Conservation (phyloP, 1,140 invertebrate genomes). For the Dinothrombium tinctorium region DNA sequence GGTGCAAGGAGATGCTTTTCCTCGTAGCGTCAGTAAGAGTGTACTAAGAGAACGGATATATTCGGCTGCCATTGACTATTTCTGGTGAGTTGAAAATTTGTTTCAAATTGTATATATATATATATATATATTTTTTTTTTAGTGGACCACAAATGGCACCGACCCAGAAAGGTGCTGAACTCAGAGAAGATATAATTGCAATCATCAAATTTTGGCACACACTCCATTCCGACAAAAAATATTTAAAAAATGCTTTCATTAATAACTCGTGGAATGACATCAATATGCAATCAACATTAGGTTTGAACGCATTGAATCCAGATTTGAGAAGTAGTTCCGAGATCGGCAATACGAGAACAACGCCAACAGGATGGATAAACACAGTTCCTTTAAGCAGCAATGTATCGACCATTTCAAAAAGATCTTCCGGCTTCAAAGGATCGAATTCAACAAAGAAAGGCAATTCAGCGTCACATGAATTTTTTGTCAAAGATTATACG, state of each 20-base stretch:
- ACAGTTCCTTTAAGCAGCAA: conserved; percentile 46
- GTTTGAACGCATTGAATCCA: conserved; percentile 9
- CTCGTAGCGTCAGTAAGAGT: conserved; percentile 54
- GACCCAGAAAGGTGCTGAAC: conserved; percentile 40
- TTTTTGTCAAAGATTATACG: conserved; percentile 77
- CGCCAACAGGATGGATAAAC: conserved; percentile 58
- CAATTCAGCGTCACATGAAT: conserved; percentile 31
- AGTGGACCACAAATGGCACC: conserved; percentile 51
- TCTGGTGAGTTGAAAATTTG: conserved; percentile 30
- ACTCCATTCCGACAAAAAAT: conserved; percentile 90
- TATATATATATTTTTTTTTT: conserved; percentile 4
- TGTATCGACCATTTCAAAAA: conserved; percentile 44
- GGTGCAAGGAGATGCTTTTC: conserved; percentile 73
- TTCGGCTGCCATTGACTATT: conserved; percentile 79
- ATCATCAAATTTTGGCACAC: conserved; percentile 87
- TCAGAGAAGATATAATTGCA: conserved; percentile 67
- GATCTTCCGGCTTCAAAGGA: conserved; percentile 31
- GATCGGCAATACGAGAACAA: conserved; percentile 10
- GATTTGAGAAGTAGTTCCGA: conserved; percentile 13
- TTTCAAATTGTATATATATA: not conserved
- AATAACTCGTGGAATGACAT: conserved; percentile 9
- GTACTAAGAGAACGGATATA: conserved; percentile 84
- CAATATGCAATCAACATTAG: conserved; percentile 3
- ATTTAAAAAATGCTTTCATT: conserved; percentile 40
- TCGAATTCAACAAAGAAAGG: conserved; percentile 19